Percentiles rank a stretch among this genome's conserved stretches.
Evolutionary conservation across 2,113 vertebrate genomes (phyloP).

Genomic region (Anseranas semipalmata): DNA sequence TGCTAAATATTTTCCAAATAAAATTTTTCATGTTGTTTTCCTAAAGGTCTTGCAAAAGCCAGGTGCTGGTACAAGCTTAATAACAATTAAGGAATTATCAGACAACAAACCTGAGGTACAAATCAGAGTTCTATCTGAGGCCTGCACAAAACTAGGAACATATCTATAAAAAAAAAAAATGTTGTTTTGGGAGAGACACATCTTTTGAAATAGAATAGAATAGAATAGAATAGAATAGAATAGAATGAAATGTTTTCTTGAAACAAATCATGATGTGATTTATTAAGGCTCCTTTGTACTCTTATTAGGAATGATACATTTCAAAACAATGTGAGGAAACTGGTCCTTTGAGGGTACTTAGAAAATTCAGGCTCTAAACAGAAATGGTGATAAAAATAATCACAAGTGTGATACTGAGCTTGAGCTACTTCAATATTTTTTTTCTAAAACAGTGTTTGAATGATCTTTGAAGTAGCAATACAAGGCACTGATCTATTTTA

Average conservation of each 20-base stretch:
- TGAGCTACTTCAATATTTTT: not conserved
- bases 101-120: not conserved
- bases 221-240: not conserved
- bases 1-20: not conserved
- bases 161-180: not conserved
- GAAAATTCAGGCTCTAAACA: not conserved
- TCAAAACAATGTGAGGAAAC: not conserved
- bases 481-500: not conserved
- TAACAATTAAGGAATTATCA: not conserved
- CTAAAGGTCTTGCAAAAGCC: not conserved
- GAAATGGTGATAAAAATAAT: not conserved
- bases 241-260: not conserved
- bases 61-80: not conserved
- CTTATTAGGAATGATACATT: not conserved
- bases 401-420: not conserved
- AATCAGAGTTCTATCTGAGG: not conserved
- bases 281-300: not conserved
- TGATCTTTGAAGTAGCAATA: not conserved
- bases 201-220: not conserved
- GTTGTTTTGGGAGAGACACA: rapidly evolving
- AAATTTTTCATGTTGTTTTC: not conserved
- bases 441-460: not conserved
- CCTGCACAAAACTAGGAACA: not conserved
- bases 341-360: not conserved
- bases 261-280: not conserved